Conservation (phyloP, 2,797 vertebrate species). For the Octomys mimax region DNA sequence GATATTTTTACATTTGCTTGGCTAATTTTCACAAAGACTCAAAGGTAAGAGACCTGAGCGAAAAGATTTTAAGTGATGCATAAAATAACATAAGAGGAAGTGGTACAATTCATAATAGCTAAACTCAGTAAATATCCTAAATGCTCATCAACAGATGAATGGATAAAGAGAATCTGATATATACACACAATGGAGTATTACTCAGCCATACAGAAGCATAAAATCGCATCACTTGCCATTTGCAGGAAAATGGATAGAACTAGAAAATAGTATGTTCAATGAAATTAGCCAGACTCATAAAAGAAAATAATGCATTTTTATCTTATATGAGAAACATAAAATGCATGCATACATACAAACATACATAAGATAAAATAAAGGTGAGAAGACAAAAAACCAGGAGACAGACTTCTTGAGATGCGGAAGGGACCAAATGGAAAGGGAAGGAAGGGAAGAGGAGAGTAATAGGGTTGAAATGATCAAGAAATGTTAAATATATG, state of each 20-base stretch:
- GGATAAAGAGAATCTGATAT: background rate
- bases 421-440: background rate
- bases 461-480: background rate
- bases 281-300: background rate
- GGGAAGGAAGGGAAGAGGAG: background rate
- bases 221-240: background rate
- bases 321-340: background rate
- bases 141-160: background rate
- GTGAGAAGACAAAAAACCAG: background rate
- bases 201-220: background rate
- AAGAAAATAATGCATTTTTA: background rate
- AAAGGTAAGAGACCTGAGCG: background rate
- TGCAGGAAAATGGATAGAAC: background rate
- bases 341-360: background rate
- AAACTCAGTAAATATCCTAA: background rate
- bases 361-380: background rate
- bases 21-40: background rate
- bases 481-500: background rate
- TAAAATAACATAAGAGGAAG: background rate
- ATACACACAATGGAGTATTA: background rate
- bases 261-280: background rate
- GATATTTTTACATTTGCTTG: constrained; percentile 4
- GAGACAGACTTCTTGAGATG: background rate
- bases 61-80: background rate
- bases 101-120: background rate